Evolutionary conservation across 2,113 vertebrate genomes (phyloP).

Genomic region (Neomonachus schauinslandi): DNA sequence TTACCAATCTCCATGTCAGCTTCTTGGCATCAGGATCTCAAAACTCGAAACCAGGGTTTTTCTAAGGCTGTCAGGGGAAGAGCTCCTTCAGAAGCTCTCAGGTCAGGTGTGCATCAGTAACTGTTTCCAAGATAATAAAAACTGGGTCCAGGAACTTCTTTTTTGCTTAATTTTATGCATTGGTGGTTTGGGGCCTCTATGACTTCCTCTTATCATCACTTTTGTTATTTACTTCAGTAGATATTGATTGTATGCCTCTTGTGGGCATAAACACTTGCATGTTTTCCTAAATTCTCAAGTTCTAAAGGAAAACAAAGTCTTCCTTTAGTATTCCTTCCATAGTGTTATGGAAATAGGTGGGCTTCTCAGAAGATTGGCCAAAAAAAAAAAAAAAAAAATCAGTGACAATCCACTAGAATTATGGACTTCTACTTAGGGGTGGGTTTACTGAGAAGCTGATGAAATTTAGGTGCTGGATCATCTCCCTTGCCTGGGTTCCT

Average conservation of each 20-base stretch:
- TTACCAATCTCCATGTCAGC: not conserved
- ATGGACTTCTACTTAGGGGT: not conserved
- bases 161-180: not conserved
- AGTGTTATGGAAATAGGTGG: not conserved
- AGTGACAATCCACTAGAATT: not conserved
- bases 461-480: not conserved
- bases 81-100: not conserved
- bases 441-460: not conserved
- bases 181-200: not conserved
- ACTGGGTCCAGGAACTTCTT: not conserved
- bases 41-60: not conserved
- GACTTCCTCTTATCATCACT: not conserved
- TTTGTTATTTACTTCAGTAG: not conserved
- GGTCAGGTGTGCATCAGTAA: not conserved
- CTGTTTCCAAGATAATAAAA: not conserved
- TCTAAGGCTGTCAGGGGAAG: not conserved
- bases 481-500: not conserved
- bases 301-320: conserved; percentile 46
- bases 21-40: not conserved
- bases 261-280: not conserved
- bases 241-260: not conserved
- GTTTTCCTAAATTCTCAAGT: conserved; percentile 64
- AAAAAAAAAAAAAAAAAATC: not conserved
- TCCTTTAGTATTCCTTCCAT: not conserved
- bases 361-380: not conserved